Evolutionary conservation across 1,140 invertebrate genomes (phyloP), one percentile per base, ranked within the genome.

Genomic region (Bombus superbus): DNA sequence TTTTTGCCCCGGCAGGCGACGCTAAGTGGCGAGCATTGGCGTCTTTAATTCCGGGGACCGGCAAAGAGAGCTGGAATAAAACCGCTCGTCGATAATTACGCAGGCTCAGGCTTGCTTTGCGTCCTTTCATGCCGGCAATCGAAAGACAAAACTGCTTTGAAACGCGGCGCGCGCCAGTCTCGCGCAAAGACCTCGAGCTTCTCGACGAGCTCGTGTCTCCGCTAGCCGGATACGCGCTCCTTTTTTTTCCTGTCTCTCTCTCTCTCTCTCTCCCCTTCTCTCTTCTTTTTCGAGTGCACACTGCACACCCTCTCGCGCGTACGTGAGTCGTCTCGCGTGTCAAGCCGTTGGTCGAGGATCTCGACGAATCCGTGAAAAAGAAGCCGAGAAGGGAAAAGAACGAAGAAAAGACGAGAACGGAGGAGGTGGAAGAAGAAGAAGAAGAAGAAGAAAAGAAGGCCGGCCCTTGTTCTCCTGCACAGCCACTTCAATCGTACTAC

Each of bases 311-410:
- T n/a, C 32, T 5, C 42, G n/a, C 75, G 68, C 80, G 73, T 76
- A 82, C 73, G 73, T 69, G 86, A 81, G 88, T 87, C 62, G 85
- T 89, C 85, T 85, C 53, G 74, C 72, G 77, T 86, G 84, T 83
- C 72, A 66, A 57, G 74, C 11, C 38, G 32, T 35, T 18, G 40
- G 74, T 84, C 68, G 73, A 62, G 66, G 66, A 71, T 77, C 85
- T 72, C 81, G 53, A 59, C 42, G 62, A 53, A 22, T 8, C 53
- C 28, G 40, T 8, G 42, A 25, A 35, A 44, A 44, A 71, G 81
- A 71, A 38, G n/a, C 3, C 38, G 38, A n/a, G 6, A n/a, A 64
- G 71, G 47, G 15, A 42, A 69, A 44, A 71, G 22, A 2, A 40
- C 11, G 75, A n/a, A 47, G n/a, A 35, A 77, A 76, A 47, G 42